Evolutionary conservation across 2,797 vertebrate genomes (phyloP).

Genomic region (Melanotaenia boesemani): DNA sequence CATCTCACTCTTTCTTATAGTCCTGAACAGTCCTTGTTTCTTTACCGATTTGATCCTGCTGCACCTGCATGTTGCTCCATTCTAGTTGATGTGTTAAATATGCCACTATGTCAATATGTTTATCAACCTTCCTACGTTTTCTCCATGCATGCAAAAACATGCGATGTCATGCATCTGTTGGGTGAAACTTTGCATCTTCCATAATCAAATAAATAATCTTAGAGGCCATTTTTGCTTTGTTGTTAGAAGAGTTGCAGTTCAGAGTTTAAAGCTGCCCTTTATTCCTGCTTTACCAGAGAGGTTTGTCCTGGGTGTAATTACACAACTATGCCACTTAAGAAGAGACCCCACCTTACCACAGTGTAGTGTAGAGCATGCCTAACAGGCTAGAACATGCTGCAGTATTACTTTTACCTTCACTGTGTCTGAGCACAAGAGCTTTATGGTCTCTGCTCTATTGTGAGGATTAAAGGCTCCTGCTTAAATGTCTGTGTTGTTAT

Average conservation of each 20-base stretch:
- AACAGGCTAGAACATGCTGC: conserved; percentile 65
- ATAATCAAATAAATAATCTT: neutral
- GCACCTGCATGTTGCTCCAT: neutral
- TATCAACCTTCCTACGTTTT: neutral
- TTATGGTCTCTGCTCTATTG: conserved; percentile 22
- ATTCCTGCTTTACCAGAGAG: conserved; percentile 28
- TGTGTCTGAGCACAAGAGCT: conserved; percentile 27
- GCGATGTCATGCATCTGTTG: neutral
- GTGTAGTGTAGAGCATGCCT: conserved; percentile 42
- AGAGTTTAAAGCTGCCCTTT: conserved; percentile 45
- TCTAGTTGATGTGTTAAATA: neutral
- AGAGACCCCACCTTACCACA: conserved; percentile 10
- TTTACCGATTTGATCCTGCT: neutral
- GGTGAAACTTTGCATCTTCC: neutral
- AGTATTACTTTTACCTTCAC: conserved; percentile 46
- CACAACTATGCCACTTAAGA: conserved; percentile 41
- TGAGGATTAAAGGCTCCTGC: conserved; percentile 33
- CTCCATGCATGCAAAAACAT: neutral
- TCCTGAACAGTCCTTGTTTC: neutral
- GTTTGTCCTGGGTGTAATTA: conserved; percentile 56
- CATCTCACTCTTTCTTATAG: neutral
- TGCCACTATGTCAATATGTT: neutral
- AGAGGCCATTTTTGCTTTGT: neutral
- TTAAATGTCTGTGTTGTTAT: conserved; percentile 45
- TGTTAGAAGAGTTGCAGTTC: conserved; percentile 25